Conservation (phyloP, 1,140 invertebrate species). For the Brachystomella parvula region DNA sequence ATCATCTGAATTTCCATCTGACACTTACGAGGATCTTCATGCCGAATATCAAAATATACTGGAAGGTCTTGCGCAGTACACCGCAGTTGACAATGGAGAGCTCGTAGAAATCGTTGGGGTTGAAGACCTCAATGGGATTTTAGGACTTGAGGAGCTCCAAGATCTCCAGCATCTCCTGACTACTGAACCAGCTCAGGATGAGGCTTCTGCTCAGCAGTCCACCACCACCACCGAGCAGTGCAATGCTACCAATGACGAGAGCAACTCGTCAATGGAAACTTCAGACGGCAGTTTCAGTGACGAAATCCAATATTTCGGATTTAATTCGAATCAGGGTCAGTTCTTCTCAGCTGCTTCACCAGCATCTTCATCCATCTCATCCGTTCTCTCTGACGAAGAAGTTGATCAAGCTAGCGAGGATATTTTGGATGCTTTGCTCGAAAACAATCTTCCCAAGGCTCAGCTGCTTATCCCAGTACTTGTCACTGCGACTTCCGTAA, state of each 20-base stretch:
- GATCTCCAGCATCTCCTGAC: not conserved
- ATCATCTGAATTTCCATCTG: not conserved
- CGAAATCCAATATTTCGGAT: no score
- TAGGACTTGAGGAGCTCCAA: not conserved
- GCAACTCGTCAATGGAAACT: conserved; percentile 2
- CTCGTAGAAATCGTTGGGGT: conserved; percentile 19
- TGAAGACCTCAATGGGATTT: conserved; percentile 15
- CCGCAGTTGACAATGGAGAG: conserved; percentile 9
- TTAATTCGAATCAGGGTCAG: not conserved
- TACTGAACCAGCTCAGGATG: not conserved
- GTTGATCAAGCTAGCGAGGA: conserved; percentile 15
- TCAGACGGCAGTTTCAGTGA: not conserved
- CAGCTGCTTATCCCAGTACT: conserved; percentile 8
- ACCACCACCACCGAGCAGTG: no score
- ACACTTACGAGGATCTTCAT: conserved; percentile 18
- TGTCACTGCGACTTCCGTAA: not conserved
- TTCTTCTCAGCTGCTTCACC: not conserved
- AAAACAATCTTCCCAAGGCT: conserved; percentile 16
- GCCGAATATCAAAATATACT: conserved; percentile 31
- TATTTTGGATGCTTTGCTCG: conserved; percentile 26
- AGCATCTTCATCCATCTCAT: not conserved
- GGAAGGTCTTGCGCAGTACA: conserved; percentile 15
- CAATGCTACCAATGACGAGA: conserved; percentile 1
- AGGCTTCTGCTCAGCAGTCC: no score
- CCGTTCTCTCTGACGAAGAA: conserved; percentile 3